Percentiles rank a stretch among this genome's conserved stretches.
These are phyloP conservation scores for Anolis sagrei DNA, from an alignment of 2,113 vertebrate genomes.

Conservation along the genomic window DNA sequence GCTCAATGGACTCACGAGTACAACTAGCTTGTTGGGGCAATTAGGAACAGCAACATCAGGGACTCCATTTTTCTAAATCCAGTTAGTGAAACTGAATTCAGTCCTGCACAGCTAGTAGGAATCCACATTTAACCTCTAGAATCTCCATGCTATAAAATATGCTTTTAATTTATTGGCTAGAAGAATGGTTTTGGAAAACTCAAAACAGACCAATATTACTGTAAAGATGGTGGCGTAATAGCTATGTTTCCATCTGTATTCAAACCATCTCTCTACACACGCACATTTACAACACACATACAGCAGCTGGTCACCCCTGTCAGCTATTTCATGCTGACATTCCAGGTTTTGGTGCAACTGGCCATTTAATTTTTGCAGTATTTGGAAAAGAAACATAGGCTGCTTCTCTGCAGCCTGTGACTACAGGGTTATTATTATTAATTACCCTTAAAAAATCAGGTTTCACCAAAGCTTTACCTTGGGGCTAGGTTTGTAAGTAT, in stretches of 20 bases:
- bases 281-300: neutral
- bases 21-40: slow-evolving; percentile 63
- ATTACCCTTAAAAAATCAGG: slow-evolving; percentile 41
- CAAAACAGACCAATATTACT: slow-evolving; percentile 45
- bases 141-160: slow-evolving; percentile 51
- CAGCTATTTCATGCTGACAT: slow-evolving; percentile 21
- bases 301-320: slow-evolving; percentile 26
- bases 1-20: slow-evolving; percentile 48
- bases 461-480: slow-evolving; percentile 61
- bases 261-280: slow-evolving; percentile 48
- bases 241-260: slow-evolving; percentile 57
- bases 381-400: slow-evolving; percentile 35
- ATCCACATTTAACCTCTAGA: slow-evolving; percentile 46
- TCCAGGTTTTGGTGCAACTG: slow-evolving; percentile 40
- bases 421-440: slow-evolving; percentile 55
- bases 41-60: slow-evolving; percentile 54
- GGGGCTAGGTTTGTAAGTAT: slow-evolving; percentile 66
- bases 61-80: slow-evolving; percentile 35
- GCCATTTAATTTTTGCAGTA: slow-evolving; percentile 23
- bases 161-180: slow-evolving; percentile 66
- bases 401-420: slow-evolving; percentile 20
- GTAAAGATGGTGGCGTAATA: slow-evolving; percentile 54
- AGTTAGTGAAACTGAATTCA: neutral
- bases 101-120: slow-evolving; percentile 53
- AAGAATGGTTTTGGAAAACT: slow-evolving; percentile 64